Base-by-base conservation (phyloP, 1,140 invertebrate genomes). In the Dicyema japonicum region DNA sequence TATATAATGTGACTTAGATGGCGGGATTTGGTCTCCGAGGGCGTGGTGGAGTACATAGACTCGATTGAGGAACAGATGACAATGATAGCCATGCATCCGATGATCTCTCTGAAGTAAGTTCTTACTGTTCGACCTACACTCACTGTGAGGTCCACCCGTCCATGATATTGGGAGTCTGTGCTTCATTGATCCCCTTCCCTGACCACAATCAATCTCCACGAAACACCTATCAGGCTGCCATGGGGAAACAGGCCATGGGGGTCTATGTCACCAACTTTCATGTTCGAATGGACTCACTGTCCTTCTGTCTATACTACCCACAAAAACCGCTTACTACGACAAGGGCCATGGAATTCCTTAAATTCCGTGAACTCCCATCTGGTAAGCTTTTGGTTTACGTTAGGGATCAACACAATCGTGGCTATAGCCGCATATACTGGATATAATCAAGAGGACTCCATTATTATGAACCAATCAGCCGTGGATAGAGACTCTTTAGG, bases 211-310 rank as follows among this genome's bases (percentile, higher is more conserved):
- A 53, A 54, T 78, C 72, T 47, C 80, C 80, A 24, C 72, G 80
- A 58, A 88, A 90, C 44, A 88, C 78, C 24, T 90, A 90, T 54
- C 57, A 62, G 39, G 82, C 75, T 61, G 82, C 85, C 72, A 94
- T 94, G 85, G 85, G 85, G 34, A 50, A 50, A 31, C 82, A 94
- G 64, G 82, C 82, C 43, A 94, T 92, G 82, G 82, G 85, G 22
- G 78, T 94, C 7, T 94, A 94, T 41, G 90, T 90, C 34, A 92
- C 82, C 4, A 94, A 94, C 44, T 94, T 72, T 56, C 82, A 94
- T 47, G 78, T 92, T 4, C 61, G 85, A 37, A 94, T 94, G 82
- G 85, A 94, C 57, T 94, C 85, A 3, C 56, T 94, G 17, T 82
- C 82, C 24, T 76, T 94, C 47, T 80, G 90, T 0, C 51, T 94